phyloP scores from a whole-genome alignment of 2,888 invertebrate genomes.

The Lycia hirtaria region DNA sequence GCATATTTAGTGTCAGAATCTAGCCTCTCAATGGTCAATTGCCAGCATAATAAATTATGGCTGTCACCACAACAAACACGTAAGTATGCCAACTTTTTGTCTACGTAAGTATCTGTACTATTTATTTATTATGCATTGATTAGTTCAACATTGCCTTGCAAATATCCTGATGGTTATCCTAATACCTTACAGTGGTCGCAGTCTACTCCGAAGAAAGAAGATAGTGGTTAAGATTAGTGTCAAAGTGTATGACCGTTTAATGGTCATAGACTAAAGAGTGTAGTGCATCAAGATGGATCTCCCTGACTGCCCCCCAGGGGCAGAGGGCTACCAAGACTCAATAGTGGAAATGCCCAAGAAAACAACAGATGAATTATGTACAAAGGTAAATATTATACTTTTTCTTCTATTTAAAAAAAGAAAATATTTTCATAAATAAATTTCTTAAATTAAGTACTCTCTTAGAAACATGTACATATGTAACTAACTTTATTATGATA shows the following conservation, averaged over 20 bases:
- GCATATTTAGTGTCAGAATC: neutral
- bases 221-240: slow-evolving; percentile 55
- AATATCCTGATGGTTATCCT: slow-evolving; percentile 50
- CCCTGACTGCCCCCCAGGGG: slow-evolving; percentile 79
- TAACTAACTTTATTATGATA: neutral
- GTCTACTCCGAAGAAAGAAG: slow-evolving; percentile 53
- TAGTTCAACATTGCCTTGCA: slow-evolving; percentile 25
- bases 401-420: slow-evolving; percentile 26
- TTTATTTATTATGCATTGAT: slow-evolving; percentile 54
- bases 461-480: slow-evolving; percentile 2
- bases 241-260: slow-evolving; percentile 67
- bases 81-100: slow-evolving; percentile 51
- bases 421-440: neutral
- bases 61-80: slow-evolving; percentile 38
- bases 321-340: slow-evolving; percentile 79
- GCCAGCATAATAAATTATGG: slow-evolving; percentile 27
- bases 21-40: neutral
- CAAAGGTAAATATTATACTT: slow-evolving; percentile 76
- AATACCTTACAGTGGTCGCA: slow-evolving; percentile 62
- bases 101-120: slow-evolving; percentile 66
- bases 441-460: slow-evolving; percentile 1
- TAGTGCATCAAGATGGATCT: slow-evolving; percentile 80
- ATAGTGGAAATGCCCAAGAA: slow-evolving; percentile 73
- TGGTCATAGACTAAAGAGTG: slow-evolving; percentile 79
- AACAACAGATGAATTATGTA: slow-evolving; percentile 58